phyloP scores from a whole-genome alignment of 2,888 invertebrate species.

The Drosophila greeni region DNA sequence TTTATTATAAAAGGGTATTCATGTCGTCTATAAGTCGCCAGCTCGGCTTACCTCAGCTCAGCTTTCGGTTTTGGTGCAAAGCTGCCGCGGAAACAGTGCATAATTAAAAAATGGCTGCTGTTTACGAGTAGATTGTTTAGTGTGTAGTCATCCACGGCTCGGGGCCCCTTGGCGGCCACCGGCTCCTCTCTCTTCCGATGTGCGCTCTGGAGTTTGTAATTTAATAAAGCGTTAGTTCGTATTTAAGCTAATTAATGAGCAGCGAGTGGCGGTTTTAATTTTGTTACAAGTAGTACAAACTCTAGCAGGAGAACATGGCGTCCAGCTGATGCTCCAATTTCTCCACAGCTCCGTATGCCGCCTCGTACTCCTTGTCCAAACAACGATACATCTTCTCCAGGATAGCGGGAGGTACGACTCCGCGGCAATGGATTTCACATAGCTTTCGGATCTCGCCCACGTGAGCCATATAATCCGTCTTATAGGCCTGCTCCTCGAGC shows the following conservation, averaged over 20 bases:
- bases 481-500: neutral
- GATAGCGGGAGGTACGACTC: neutral
- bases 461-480: conserved; percentile 4
- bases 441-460: conserved; percentile 3
- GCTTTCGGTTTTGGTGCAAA: conserved; percentile 23
- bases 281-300: conserved; percentile 11
- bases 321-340: conserved; percentile 1
- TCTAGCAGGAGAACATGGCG: neutral
- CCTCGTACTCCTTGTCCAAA: conserved; percentile 17
- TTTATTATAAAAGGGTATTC: conserved; percentile 16
- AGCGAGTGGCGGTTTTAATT: conserved; percentile 9
- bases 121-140: conserved; percentile 56
- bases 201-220: conserved; percentile 30
- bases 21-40: neutral
- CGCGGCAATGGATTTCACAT: neutral
- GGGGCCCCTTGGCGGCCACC: neutral
- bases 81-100: conserved; percentile 52
- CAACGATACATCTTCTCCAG: neutral
- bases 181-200: neutral
- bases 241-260: conserved; percentile 56
- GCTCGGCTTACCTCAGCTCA: neutral
- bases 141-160: conserved; percentile 29
- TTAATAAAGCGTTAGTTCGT: conserved; percentile 40
- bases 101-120: conserved; percentile 67
- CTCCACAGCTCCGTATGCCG: neutral